Evolutionary conservation across 2,888 invertebrate genomes (phyloP).

Genomic region (Toxonevra muliebris): DNA sequence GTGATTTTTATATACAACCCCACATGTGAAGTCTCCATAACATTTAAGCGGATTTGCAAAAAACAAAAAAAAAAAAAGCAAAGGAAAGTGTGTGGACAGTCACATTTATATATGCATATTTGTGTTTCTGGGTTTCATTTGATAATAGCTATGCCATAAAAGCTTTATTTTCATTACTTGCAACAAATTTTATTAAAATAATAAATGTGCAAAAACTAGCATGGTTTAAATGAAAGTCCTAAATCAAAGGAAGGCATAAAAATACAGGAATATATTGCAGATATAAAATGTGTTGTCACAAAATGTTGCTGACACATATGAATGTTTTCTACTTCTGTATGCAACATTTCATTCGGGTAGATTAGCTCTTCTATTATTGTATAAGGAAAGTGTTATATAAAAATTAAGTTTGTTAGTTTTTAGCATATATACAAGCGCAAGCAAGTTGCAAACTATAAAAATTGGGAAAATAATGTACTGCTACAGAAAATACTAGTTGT

Average conservation of each 20-base stretch:
- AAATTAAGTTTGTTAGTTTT: background rate
- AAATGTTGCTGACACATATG: conserved; percentile 37
- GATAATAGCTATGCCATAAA: conserved; percentile 13
- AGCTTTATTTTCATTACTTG: conserved; percentile 30
- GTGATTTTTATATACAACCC: background rate
- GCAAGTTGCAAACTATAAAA: no score
- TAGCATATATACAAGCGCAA: no score
- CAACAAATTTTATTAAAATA: conserved; percentile 37
- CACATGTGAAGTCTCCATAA: conserved; percentile 52
- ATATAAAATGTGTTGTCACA: conserved; percentile 41
- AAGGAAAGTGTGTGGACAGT: no score
- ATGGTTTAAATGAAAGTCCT: conserved; percentile 44
- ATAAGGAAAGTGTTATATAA: conserved; percentile 2
- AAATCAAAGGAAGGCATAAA: conserved; percentile 45
- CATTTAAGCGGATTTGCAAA: conserved; percentile 59
- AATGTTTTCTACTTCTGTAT: conserved; percentile 23
- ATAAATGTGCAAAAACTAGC: conserved; percentile 45
- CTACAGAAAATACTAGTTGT: no score
- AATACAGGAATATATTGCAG: conserved; percentile 19
- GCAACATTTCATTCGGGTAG: conserved; percentile 20
- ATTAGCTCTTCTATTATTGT: conserved; percentile 24
- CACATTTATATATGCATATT: no score
- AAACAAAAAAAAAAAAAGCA: no score
- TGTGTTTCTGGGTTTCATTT: no score
- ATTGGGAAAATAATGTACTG: no score